Evolutionary conservation across 2,797 vertebrate species (phyloP), one percentile per base, ranked within the genome.

Genomic region (Parotocinclus haroldoi): DNA sequence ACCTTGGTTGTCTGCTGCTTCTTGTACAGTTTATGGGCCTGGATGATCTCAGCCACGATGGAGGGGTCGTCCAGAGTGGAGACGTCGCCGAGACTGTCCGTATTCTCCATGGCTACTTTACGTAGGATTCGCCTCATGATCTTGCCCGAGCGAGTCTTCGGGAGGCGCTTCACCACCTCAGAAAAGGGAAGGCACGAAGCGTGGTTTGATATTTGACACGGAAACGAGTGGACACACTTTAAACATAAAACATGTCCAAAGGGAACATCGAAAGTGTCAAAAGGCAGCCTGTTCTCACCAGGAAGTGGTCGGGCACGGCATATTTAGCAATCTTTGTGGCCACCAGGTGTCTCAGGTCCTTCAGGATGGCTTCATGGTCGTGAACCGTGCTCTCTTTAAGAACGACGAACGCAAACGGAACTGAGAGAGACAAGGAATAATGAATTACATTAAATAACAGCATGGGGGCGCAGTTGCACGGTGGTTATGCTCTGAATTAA

Each of bases 91-190:
- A 98, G 79, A 48, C 86, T 80, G 17, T 81, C 69, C 38, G 81
- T 53, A 0, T 80, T 50, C 10, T 89, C 89, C n/a, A 85, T 86
- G 68, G 91, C 84, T 11, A 98, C 89, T 79, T 94, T 97, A 60
- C 89, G 90, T 74, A 99, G 89, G 65, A 98, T 90, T 49, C 96
- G 87, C 8, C 96, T 92, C 96, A 98, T 93, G 72, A 96, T 95
- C 83, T 99, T 99, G 38, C 96, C 96, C 0, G 96, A 99, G 16
- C 95, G 92, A 0, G 96, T 99, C 89, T 99, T 99, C 4, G 96
- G 96, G 72, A 99, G 92, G 48, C 93, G 91, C 69, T 91, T 91
- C 16, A 93, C 92, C 37, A 96, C 89, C 95, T 98, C 86, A 68
- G 84, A 77, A 58, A 45, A 39, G 8, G 9, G 52, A 52, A 12